These are phyloP conservation scores for Folsomia candida DNA, from an alignment of 2,888 invertebrate genomes.

Conservation along the genomic window DNA sequence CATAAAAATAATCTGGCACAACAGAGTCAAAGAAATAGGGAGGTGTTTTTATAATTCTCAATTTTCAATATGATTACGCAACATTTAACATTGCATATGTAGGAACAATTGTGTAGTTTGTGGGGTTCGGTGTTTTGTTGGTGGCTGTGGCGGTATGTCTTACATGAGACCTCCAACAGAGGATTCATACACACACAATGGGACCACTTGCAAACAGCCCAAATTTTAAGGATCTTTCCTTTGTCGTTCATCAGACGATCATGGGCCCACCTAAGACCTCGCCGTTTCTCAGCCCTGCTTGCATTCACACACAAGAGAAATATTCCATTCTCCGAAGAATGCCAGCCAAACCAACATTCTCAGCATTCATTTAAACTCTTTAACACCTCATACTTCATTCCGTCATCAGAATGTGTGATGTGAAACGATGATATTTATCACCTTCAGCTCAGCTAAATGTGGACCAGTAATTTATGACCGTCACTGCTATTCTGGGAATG, in stretches of 20 bases:
- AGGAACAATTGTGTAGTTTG: neutral
- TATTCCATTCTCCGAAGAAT: slow-evolving; percentile 11
- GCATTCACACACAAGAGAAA: slow-evolving; percentile 3
- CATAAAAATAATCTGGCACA: too few relatives aligned
- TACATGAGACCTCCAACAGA: slow-evolving; percentile 25
- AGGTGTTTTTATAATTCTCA: neutral
- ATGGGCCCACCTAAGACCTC: slow-evolving; percentile 26
- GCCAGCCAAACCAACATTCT: slow-evolving; percentile 3
- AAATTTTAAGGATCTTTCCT: slow-evolving; percentile 26
- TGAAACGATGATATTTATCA: neutral
- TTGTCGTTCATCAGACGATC: slow-evolving; percentile 21
- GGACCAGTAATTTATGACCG: neutral
- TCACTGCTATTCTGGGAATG: too few relatives aligned
- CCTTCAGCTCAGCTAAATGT: neutral
- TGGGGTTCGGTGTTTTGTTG: slow-evolving; percentile 20
- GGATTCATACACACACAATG: slow-evolving; percentile 27
- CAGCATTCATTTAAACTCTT: slow-evolving; percentile 8
- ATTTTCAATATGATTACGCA: slow-evolving; percentile 3
- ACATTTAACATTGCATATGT: neutral
- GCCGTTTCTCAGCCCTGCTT: too few relatives aligned
- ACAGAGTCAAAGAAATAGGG: neutral
- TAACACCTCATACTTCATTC: slow-evolving; percentile 9
- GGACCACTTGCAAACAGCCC: slow-evolving; percentile 31
- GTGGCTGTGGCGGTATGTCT: slow-evolving; percentile 19
- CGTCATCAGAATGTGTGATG: neutral